Percentiles rank a stretch among this genome's conserved stretches.
phyloP scores from a whole-genome alignment of 1,140 invertebrate genomes.

The Scaptomyza pallida region DNA sequence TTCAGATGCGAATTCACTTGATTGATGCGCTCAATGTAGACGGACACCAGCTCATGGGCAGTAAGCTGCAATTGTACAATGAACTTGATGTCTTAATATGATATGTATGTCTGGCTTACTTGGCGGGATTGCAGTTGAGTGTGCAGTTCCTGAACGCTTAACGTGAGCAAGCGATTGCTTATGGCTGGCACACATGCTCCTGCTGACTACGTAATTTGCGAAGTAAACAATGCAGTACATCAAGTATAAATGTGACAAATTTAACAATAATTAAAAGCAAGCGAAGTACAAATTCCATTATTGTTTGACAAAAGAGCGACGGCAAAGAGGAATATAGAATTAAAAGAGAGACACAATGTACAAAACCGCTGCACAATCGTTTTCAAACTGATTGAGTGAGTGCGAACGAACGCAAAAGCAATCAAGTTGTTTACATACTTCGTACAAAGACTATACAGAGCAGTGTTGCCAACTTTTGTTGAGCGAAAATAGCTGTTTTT shows the following conservation, averaged over 20 bases:
- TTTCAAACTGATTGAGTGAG: conserved; percentile 5
- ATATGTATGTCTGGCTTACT: conserved; percentile 21
- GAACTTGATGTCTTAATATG: not conserved
- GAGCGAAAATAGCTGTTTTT: too few species aligned
- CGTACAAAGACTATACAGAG: too few species aligned
- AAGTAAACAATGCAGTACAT: conserved; percentile 11
- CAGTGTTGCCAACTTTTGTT: too few species aligned
- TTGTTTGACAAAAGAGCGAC: not conserved
- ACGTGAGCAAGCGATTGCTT: conserved; percentile 38
- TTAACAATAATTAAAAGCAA: conserved; percentile 52
- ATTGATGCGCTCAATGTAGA: conserved; percentile 89
- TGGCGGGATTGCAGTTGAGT: conserved; percentile 36
- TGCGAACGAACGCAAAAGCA: not conserved
- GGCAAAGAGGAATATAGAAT: not conserved
- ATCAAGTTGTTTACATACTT: not conserved
- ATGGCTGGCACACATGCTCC: conserved; percentile 41
- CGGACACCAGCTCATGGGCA: conserved; percentile 87
- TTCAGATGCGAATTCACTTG: conserved; percentile 90
- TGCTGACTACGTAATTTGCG: not conserved
- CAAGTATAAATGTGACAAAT: conserved; percentile 28
- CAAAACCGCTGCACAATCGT: not conserved
- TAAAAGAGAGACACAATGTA: not conserved
- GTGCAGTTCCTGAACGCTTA: conserved; percentile 56
- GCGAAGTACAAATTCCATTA: conserved; percentile 62
- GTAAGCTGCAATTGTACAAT: conserved; percentile 84